phyloP scores from a whole-genome alignment of 35 echinoderm and acorn worm species.

The Lytechinus pictus region DNA sequence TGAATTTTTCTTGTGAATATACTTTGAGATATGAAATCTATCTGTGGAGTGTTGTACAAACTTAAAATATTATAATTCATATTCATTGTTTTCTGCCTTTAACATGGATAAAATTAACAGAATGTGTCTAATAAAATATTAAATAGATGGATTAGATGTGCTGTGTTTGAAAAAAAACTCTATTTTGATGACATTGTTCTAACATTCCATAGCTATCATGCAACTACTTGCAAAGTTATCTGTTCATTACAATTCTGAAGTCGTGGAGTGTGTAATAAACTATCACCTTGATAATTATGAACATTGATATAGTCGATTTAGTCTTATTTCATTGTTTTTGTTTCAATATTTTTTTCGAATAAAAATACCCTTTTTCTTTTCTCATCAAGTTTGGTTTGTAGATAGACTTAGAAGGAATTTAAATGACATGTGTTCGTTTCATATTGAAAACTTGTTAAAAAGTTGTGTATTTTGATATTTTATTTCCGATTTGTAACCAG shows the following conservation, averaged over 20 bases:
- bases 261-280: not conserved
- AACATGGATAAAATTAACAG: not conserved
- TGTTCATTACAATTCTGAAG: not conserved
- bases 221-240: not conserved
- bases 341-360: too few relatives aligned
- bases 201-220: not conserved
- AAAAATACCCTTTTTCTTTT: too few relatives aligned
- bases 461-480: too few relatives aligned
- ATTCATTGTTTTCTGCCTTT: not conserved
- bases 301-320: not conserved
- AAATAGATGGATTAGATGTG: not conserved
- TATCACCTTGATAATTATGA: constrained; percentile 3
- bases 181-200: not conserved
- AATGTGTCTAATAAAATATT: not conserved
- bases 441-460: too few relatives aligned
- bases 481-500: too few relatives aligned
- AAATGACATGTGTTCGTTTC: too few relatives aligned
- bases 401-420: too few relatives aligned
- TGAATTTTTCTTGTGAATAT: not conserved
- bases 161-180: not conserved
- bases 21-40: not conserved
- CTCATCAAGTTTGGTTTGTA: too few relatives aligned
- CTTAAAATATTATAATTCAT: not conserved
- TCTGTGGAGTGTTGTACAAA: not conserved
- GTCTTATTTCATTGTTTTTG: not conserved